phyloP scores from a whole-genome alignment of 2,113 vertebrate genomes.

The Gulo gulo region DNA sequence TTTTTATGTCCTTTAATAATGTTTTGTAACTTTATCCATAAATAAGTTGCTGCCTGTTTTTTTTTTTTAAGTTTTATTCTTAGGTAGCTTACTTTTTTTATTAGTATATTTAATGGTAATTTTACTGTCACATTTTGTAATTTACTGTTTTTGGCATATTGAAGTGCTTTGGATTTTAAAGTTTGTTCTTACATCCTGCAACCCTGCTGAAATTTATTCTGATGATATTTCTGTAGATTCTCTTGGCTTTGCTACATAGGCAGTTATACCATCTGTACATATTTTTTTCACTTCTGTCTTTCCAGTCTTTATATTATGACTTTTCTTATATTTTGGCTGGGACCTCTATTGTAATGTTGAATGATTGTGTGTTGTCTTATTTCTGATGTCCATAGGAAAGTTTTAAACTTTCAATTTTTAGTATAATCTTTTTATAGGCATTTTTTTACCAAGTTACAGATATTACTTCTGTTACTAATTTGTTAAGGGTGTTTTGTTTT shows the following conservation, averaged over 20 bases:
- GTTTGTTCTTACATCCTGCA: not conserved
- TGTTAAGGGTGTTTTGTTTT: not conserved
- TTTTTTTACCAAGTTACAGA: not conserved
- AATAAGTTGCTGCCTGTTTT: not conserved
- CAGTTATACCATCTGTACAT: not conserved
- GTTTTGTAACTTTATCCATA: not conserved
- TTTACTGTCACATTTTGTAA: not conserved
- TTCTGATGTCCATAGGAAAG: not conserved
- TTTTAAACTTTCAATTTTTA: not conserved
- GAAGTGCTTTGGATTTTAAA: conserved; percentile 35
- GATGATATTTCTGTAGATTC: not conserved
- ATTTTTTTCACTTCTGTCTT: not conserved
- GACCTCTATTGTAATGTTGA: not conserved
- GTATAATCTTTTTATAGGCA: not conserved
- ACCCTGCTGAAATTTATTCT: not conserved
- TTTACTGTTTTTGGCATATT: not conserved
- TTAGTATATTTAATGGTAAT: not conserved
- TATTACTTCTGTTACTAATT: not conserved
- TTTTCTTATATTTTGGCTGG: conserved; percentile 17
- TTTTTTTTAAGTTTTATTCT: not conserved
- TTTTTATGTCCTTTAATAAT: not conserved
- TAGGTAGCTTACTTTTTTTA: not conserved
- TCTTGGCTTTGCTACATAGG: not conserved
- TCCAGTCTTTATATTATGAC: not conserved
- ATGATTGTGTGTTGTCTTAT: not conserved